A percentile compares a stretch with the other conserved stretches of the same genome.
phyloP scores from a whole-genome alignment of 2,888 invertebrate genomes.

The Hedya salicella region DNA sequence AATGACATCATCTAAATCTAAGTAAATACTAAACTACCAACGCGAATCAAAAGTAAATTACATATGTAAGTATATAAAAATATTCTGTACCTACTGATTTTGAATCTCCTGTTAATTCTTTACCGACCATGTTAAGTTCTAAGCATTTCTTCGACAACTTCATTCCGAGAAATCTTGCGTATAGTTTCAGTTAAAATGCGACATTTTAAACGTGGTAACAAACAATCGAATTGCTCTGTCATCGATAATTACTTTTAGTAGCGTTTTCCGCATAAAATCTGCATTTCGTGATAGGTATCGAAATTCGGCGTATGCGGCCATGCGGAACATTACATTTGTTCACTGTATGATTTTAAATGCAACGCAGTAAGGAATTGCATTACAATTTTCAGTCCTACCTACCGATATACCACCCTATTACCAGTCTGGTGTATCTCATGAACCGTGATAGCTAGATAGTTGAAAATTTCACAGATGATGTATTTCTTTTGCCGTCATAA shows the following conservation, averaged over 20 bases:
- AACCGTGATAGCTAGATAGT: too few species aligned
- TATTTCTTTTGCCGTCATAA: too few species aligned
- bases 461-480: too few species aligned
- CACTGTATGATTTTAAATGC: background rate
- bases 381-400: too few species aligned
- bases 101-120: background rate
- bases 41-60: too few species aligned
- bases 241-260: conserved; percentile 14
- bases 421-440: too few species aligned
- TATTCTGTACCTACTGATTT: background rate
- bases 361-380: too few species aligned
- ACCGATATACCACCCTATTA: too few species aligned
- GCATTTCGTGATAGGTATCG: conserved; percentile 28
- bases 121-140: background rate
- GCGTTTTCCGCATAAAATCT: conserved; percentile 38
- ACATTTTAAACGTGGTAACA: conserved; percentile 25
- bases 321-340: conserved; percentile 1
- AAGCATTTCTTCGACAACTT: conserved; percentile 18
- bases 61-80: too few species aligned
- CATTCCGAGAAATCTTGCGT: conserved; percentile 35
- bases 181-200: conserved; percentile 26
- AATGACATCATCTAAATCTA: too few species aligned
- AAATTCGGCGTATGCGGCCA: background rate
- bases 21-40: too few species aligned
- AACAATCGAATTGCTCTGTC: conserved; percentile 37